Percentiles rank a stretch among this genome's conserved stretches.
Evolutionary conservation across 2,888 invertebrate genomes (phyloP).

Genomic region (Synanthedon tipuliformis): DNA sequence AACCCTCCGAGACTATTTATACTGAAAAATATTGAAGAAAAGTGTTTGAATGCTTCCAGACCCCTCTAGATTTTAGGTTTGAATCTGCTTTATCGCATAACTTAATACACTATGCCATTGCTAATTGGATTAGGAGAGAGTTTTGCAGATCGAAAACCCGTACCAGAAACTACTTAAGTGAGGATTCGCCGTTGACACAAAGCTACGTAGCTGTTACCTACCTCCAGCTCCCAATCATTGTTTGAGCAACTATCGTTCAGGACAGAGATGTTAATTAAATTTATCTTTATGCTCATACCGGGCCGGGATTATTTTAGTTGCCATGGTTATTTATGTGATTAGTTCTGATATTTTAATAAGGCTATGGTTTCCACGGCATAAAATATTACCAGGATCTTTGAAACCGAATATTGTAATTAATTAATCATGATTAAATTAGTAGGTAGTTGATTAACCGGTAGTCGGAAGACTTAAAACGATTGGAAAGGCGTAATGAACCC

Average conservation of each 20-base stretch:
- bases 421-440: too few species aligned
- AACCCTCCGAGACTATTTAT: too few species aligned
- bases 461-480: too few species aligned
- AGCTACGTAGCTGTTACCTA: not conserved
- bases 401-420: too few species aligned
- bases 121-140: constrained; percentile 42
- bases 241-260: constrained; percentile 2
- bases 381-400: too few species aligned
- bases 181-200: constrained; percentile 2
- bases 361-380: not conserved
- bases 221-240: constrained; percentile 8
- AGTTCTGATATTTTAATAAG: not conserved
- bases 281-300: constrained; percentile 17
- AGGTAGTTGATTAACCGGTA: too few species aligned
- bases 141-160: constrained; percentile 30
- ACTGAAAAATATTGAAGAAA: too few species aligned
- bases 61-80: not conserved
- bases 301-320: not conserved
- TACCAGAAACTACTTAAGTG: constrained; percentile 7
- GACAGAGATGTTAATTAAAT: constrained; percentile 35
- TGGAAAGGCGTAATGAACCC: too few species aligned
- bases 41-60: too few species aligned
- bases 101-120: constrained; percentile 21
- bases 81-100: not conserved
- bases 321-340: constrained; percentile 13